A percentile compares a stretch with the other conserved stretches of the same genome.
Conservation (phyloP, 2,797 vertebrate genomes). For the Phalloptychus januarius region DNA sequence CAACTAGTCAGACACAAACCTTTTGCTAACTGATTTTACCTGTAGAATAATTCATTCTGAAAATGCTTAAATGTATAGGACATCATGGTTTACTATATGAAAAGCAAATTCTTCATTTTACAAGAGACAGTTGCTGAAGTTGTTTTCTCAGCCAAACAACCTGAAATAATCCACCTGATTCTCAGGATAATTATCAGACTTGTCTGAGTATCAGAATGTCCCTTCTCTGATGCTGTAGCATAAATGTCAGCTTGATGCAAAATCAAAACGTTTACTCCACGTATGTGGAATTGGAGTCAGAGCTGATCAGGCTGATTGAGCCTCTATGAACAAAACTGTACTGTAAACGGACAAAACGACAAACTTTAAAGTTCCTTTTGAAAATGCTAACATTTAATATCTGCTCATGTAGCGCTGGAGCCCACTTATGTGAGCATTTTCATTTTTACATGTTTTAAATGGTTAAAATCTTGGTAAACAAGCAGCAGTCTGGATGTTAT, state of each 20-base stretch:
- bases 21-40: background rate
- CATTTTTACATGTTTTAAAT: background rate
- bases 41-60: background rate
- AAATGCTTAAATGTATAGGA: background rate
- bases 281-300: background rate
- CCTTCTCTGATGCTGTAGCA: background rate
- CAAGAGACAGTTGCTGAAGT: background rate
- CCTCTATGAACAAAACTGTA: background rate
- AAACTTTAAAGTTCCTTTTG: background rate
- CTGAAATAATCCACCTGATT: background rate
- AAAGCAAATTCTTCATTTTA: background rate
- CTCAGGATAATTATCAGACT: background rate
- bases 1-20: background rate
- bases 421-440: background rate
- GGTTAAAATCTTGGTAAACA: background rate
- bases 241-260: background rate
- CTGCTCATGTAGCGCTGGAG: background rate
- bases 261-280: background rate
- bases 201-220: background rate
- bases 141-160: background rate
- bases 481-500: background rate
- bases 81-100: background rate
- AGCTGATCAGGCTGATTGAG: constrained; percentile 1
- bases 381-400: background rate
- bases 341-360: background rate